phyloP scores from a whole-genome alignment of 2,888 invertebrate species.

The Nematopogon swammerdamellus region DNA sequence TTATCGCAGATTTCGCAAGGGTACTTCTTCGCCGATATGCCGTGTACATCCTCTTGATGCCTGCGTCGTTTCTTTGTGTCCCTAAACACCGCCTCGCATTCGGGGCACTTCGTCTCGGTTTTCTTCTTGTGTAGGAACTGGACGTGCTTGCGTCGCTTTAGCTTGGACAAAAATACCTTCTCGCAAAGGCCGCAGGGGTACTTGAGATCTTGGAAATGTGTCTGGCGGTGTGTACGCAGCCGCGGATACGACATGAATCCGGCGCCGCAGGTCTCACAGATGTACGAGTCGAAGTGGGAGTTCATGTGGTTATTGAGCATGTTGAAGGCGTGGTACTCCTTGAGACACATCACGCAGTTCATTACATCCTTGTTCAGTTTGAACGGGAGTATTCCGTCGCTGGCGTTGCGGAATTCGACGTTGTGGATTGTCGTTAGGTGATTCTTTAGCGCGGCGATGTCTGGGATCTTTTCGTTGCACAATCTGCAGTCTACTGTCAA shows the following conservation, averaged over 20 bases:
- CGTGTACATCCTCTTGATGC: constrained; percentile 38
- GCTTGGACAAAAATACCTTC: constrained; percentile 34
- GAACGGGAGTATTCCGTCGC: constrained; percentile 14
- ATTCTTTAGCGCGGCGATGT: constrained; percentile 23
- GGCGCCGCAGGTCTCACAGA: constrained; percentile 43
- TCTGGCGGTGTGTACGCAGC: constrained; percentile 35
- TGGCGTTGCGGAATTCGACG: constrained; percentile 17
- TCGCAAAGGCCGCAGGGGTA: constrained; percentile 39
- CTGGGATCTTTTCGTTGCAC: constrained; percentile 24
- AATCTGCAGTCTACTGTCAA: constrained; percentile 32
- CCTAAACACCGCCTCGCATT: constrained; percentile 39
- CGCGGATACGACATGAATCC: constrained; percentile 46
- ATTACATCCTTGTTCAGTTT: constrained; percentile 28
- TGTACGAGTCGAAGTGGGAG: constrained; percentile 40
- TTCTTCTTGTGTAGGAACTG: constrained; percentile 34
- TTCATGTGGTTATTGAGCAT: constrained; percentile 45
- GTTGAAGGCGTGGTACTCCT: constrained; percentile 41
- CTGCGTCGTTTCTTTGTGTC: constrained; percentile 46
- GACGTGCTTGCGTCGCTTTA: constrained; percentile 35
- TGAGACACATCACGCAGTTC: constrained; percentile 35
- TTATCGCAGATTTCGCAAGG: constrained; percentile 36
- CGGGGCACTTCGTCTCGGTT: constrained; percentile 43
- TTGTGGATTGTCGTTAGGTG: constrained; percentile 26
- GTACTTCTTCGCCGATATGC: constrained; percentile 37
- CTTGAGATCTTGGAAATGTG: constrained; percentile 35